Evolutionary conservation across 2,113 vertebrate genomes (phyloP), one percentile per base, ranked within the genome.

Genomic region (Corythaixoides concolor): DNA sequence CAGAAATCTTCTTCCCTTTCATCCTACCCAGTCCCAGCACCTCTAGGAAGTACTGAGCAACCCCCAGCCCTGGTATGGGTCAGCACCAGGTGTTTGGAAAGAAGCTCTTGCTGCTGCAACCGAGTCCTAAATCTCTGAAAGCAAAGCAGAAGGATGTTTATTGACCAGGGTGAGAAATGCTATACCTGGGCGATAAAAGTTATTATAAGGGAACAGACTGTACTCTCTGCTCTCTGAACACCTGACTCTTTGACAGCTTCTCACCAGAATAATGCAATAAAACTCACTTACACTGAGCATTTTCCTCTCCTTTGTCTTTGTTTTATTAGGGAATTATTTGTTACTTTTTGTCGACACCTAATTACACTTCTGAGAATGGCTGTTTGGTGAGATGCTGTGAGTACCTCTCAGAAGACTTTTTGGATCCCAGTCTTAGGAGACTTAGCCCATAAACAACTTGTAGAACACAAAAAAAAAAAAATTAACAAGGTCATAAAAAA

Each of bases 201-300:
- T 92, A 86, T 90, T 94, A 87, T 90, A 92, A 94, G 83, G 37
- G 96, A 95, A 96, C 96, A 96, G 62, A n/a, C 76, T 94, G 91
- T 93, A 80, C 78, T 95, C 43, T 72, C 78, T 75, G 32, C 35
- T 93, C 68, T 59, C 83, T 58, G 58, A 92, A 80, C 23, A 91
- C 56, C 27, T 92, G 84, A 85, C 52, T 96, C 81, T 93, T 75
- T 55, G 74, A 85, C 41, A 85, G 58, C 67, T 79, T 95, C 85
- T 80, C 55, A 59, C 47, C 55, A 63, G 45, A 93, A 88, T 78
- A 93, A 86, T 35, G 62, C 26, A 91, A 77, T 85, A 94, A 90
- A 89, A 39, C 15, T 49, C 58, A 50, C 47, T 69, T 41, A 58
- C 15, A 47, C 43, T 28, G 37, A 76, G 59, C 17, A 22, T 67